These are phyloP conservation scores for Acleris holmiana DNA, from an alignment of 2,888 invertebrate genomes.

Conservation along the genomic window DNA sequence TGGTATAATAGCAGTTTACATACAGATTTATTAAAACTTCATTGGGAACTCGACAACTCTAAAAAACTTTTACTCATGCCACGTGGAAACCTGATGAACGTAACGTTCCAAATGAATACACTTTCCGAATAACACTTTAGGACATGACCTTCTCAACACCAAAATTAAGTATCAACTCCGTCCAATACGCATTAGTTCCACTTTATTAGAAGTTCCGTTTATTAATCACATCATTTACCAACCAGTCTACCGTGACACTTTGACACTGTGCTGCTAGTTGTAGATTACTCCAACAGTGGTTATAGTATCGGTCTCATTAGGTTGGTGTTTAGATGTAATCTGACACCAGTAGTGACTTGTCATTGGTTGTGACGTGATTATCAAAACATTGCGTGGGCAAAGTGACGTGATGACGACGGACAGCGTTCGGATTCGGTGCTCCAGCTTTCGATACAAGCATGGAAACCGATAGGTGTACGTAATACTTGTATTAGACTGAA, in stretches of 20 bases:
- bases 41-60: background rate
- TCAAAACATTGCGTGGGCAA: conserved; percentile 65
- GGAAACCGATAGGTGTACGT: conserved; percentile 21
- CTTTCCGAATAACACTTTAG: conserved; percentile 24
- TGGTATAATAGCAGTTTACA: too few relatives aligned
- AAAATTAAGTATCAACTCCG: conserved; percentile 36
- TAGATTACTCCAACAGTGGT: conserved; percentile 6
- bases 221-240: conserved; percentile 30
- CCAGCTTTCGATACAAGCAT: conserved; percentile 51
- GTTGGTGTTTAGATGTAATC: conserved; percentile 52
- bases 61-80: background rate
- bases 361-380: conserved; percentile 65
- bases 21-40: too few relatives aligned
- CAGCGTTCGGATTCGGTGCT: conserved; percentile 48
- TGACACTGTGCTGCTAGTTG: conserved; percentile 1
- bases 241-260: conserved; percentile 19
- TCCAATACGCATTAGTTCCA: conserved; percentile 38
- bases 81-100: conserved; percentile 16
- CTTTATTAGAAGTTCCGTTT: conserved; percentile 36
- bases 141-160: conserved; percentile 44
- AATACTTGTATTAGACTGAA: conserved; percentile 8
- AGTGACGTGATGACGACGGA: conserved; percentile 60
- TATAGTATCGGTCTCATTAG: conserved; percentile 15
- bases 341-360: conserved; percentile 65
- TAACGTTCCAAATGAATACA: conserved; percentile 15